phyloP scores from a whole-genome alignment of 2,797 vertebrate species.

The Remorina albescens region DNA sequence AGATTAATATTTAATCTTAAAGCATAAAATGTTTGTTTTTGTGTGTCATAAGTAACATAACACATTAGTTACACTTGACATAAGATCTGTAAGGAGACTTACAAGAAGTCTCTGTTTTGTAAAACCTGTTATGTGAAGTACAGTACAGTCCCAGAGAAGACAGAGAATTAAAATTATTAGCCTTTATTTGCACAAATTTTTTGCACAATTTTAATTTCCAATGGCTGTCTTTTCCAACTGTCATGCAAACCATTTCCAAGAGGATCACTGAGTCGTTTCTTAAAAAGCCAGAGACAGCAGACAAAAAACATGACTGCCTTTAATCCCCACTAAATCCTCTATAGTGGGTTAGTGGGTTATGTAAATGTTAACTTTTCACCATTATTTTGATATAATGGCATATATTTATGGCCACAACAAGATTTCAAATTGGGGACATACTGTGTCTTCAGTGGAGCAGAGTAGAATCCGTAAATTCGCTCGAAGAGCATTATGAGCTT shows the following conservation, averaged over 20 bases:
- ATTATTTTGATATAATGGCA: slow-evolving; percentile 56
- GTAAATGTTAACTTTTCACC: slow-evolving; percentile 54
- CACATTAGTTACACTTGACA: too few relatives aligned
- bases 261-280: slow-evolving; percentile 44
- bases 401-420: slow-evolving; percentile 43
- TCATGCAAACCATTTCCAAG: slow-evolving; percentile 39
- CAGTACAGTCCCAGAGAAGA: slow-evolving; percentile 10
- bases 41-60: too few relatives aligned
- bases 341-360: slow-evolving; percentile 41
- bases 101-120: not conserved
- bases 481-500: slow-evolving; percentile 1
- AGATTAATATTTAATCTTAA: too few relatives aligned
- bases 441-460: slow-evolving; percentile 12
- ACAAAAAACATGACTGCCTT: slow-evolving; percentile 56
- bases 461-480: slow-evolving; percentile 7
- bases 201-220: slow-evolving; percentile 51
- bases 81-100: not conserved
- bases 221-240: slow-evolving; percentile 66
- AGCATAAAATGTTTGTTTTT: too few relatives aligned
- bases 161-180: slow-evolving; percentile 3
- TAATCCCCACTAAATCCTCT: slow-evolving; percentile 53
- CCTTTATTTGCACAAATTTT: slow-evolving; percentile 22
- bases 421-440: slow-evolving; percentile 40
- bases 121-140: slow-evolving; percentile 15
- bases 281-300: slow-evolving; percentile 55